phyloP scores from a whole-genome alignment of 2,113 vertebrate genomes.

The Forbesichthys agassizii region DNA sequence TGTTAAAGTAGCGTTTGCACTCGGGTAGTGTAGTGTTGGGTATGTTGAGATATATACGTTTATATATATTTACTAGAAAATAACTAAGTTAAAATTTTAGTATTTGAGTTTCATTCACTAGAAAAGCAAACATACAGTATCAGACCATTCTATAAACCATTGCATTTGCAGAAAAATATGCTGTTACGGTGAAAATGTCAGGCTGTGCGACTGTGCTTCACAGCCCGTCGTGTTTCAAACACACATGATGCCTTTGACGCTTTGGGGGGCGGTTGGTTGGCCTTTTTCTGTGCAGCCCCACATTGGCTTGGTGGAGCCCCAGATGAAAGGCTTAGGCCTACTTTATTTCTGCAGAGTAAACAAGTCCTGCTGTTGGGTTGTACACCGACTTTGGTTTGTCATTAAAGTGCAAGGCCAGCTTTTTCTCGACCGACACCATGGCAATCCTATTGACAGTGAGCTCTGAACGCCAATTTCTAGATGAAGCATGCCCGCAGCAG shows the following conservation, averaged over 20 bases:
- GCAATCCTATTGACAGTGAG: constrained; percentile 26
- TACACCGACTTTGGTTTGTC: constrained; percentile 55
- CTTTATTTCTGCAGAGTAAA: constrained; percentile 72
- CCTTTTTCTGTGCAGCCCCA: constrained; percentile 38
- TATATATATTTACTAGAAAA: too few relatives aligned
- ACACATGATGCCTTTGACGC: constrained; percentile 42
- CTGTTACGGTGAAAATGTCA: constrained; percentile 4
- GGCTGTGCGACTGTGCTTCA: constrained; percentile 29
- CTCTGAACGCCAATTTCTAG: constrained; percentile 26
- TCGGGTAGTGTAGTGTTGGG: too few relatives aligned
- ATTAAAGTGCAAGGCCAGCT: constrained; percentile 64
- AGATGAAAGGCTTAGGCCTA: constrained; percentile 61
- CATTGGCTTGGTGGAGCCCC: constrained; percentile 45
- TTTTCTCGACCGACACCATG: constrained; percentile 35
- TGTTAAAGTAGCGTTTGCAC: too few relatives aligned
- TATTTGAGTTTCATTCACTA: too few relatives aligned
- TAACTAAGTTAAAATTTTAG: too few relatives aligned
- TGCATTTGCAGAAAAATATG: constrained; percentile 2
- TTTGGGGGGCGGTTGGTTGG: constrained; percentile 50
- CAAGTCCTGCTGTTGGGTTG: constrained; percentile 63
- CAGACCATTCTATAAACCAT: background rate
- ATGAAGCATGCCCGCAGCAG: constrained; percentile 13
- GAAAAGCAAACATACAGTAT: too few relatives aligned
- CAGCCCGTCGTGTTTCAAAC: constrained; percentile 37
- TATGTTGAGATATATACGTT: too few relatives aligned